These are phyloP conservation scores for Anthonomus grandis DNA, from an alignment of 1,140 invertebrate genomes.

Conservation along the genomic window DNA sequence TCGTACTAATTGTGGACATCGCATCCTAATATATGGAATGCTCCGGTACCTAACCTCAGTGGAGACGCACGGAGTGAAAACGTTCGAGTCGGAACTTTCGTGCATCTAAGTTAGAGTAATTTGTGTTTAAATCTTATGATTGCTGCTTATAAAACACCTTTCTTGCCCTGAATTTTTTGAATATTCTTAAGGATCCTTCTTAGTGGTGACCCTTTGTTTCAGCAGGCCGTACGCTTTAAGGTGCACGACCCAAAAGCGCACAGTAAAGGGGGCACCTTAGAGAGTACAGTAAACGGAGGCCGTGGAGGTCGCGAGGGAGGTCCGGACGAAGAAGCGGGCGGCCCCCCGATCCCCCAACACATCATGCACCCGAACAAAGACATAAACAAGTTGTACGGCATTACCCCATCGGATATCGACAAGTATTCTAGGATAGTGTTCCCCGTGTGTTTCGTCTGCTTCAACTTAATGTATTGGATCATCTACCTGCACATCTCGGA, in stretches of 20 bases:
- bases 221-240: conserved; percentile 88
- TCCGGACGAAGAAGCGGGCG: conserved; percentile 56
- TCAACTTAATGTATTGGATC: conserved; percentile 98
- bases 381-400: conserved; percentile 84
- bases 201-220: conserved; percentile 73
- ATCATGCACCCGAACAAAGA: conserved; percentile 70
- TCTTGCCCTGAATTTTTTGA: too few relatives aligned
- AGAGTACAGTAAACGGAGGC: conserved; percentile 85
- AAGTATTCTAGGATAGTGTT: conserved; percentile 95
- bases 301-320: conserved; percentile 58
- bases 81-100: too few relatives aligned
- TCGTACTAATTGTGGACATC: too few relatives aligned
- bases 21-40: too few relatives aligned
- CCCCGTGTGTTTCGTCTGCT: conserved; percentile 94
- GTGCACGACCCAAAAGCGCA: conserved; percentile 89
- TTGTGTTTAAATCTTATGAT: too few relatives aligned
- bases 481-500: conserved; percentile 95
- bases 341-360: conserved; percentile 68
- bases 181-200: conserved; percentile 44
- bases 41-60: too few relatives aligned
- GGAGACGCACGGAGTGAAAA: too few relatives aligned
- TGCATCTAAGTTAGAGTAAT: too few relatives aligned
- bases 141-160: too few relatives aligned
- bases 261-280: conserved; percentile 83
- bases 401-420: conserved; percentile 93